Conservation (phyloP, 2,888 invertebrate species). For the Laothoe populi region DNA sequence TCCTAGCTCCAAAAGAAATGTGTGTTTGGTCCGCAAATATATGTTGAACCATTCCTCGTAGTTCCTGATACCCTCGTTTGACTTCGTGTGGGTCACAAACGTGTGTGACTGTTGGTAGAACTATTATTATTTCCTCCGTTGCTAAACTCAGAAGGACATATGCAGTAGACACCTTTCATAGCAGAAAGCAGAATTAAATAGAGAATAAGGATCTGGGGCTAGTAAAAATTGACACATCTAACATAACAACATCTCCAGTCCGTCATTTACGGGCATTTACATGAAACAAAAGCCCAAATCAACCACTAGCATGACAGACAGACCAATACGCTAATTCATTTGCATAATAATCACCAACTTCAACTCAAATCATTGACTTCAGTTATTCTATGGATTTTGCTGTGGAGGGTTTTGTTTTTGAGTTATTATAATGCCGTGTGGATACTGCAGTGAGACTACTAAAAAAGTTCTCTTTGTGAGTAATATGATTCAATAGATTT, state of each 20-base stretch:
- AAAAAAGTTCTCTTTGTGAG: constrained; percentile 71
- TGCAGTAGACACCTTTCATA: too few species aligned
- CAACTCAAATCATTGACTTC: constrained; percentile 46
- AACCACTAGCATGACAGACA: constrained; percentile 63
- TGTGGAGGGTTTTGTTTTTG: constrained; percentile 19
- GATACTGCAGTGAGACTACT: constrained; percentile 70
- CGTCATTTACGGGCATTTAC: constrained; percentile 14
- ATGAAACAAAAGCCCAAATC: constrained; percentile 56
- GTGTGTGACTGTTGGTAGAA: too few species aligned
- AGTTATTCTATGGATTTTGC: constrained; percentile 40
- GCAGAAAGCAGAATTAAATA: too few species aligned
- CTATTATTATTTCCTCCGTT: too few species aligned
- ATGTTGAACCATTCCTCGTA: too few species aligned
- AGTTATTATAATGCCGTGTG: constrained; percentile 69
- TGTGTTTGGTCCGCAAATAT: too few species aligned
- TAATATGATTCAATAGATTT: too few species aligned
- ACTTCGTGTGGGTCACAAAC: too few species aligned
- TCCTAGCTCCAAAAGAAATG: too few species aligned
- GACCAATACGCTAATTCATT: constrained; percentile 68
- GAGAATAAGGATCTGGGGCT: too few species aligned
- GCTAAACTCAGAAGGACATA: too few species aligned
- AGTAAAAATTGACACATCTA: neutral
- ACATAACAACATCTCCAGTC: neutral
- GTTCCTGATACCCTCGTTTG: too few species aligned
- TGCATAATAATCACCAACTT: constrained; percentile 67